Evolutionary conservation across 2,113 vertebrate genomes (phyloP).

Genomic region (Dicentrarchus labrax): DNA sequence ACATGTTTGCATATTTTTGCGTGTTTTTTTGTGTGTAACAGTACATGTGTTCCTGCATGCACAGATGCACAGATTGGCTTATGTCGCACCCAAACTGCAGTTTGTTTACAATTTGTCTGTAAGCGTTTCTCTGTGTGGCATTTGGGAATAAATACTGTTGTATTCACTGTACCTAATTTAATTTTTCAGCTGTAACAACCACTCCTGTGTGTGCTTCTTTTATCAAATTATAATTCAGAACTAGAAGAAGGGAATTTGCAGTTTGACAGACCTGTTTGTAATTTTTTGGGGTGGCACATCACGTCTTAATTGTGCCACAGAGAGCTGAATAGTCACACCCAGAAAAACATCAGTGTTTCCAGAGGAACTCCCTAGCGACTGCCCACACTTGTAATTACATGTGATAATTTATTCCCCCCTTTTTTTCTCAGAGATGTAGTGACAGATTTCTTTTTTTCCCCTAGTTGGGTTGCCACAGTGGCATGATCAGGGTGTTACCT

Average conservation of each 20-base stretch:
- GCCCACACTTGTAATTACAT: conserved; percentile 33
- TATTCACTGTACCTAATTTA: neutral
- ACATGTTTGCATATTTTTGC: conserved; percentile 27
- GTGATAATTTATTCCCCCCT: conserved; percentile 25
- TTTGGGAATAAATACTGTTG: conserved; percentile 6
- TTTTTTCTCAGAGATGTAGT: conserved; percentile 20
- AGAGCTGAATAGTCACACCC: conserved; percentile 47
- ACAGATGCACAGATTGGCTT: conserved; percentile 23
- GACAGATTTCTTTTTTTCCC: conserved; percentile 28
- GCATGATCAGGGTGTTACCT: conserved; percentile 7
- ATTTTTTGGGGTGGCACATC: neutral
- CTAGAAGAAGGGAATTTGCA: neutral
- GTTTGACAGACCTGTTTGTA: conserved; percentile 23
- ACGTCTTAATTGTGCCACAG: conserved; percentile 36
- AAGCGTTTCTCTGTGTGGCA: neutral
- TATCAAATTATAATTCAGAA: conserved; percentile 13
- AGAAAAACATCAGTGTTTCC: conserved; percentile 24
- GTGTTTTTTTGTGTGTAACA: neutral
- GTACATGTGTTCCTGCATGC: conserved; percentile 12
- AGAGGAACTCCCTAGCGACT: conserved; percentile 34
- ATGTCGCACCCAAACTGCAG: conserved; percentile 22
- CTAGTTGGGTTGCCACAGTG: neutral
- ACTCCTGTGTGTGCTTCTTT: conserved; percentile 5
- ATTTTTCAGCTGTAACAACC: neutral
- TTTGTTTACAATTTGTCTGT: conserved; percentile 23